Evolutionary conservation across 2,888 invertebrate species (phyloP).

Genomic region (Melieria omissa): DNA sequence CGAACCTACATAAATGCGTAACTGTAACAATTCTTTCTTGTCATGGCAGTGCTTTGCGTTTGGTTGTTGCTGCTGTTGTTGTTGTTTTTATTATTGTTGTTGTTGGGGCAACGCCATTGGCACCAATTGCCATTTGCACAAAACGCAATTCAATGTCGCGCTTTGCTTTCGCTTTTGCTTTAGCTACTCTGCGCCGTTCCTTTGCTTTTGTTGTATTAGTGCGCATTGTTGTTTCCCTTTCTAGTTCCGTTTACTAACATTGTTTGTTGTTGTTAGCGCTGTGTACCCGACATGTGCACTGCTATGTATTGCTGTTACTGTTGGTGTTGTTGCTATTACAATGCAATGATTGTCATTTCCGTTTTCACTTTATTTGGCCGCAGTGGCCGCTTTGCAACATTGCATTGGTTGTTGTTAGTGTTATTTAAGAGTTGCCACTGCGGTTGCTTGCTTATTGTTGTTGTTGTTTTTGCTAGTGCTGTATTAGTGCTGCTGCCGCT

Average conservation of each 20-base stretch:
- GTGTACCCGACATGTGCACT: constrained; percentile 1
- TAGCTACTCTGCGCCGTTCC: too few species aligned
- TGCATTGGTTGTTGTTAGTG: not conserved
- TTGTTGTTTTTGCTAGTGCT: not conserved
- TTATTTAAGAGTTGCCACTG: constrained; percentile 29
- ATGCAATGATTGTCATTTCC: constrained; percentile 38
- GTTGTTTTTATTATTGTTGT: too few species aligned
- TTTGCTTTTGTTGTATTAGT: too few species aligned
- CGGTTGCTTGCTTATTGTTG: constrained; percentile 31
- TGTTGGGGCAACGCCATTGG: not conserved
- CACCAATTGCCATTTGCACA: constrained; percentile 3
- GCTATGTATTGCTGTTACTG: constrained; percentile 12
- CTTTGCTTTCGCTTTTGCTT: constrained; percentile 11
- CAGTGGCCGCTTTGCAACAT: too few species aligned
- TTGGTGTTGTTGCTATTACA: constrained; percentile 17
- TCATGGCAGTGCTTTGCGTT: too few species aligned
- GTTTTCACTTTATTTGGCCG: constrained; percentile 23
- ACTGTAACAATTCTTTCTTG: too few species aligned
- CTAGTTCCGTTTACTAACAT: too few species aligned
- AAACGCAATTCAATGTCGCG: not conserved
- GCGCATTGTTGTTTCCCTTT: too few species aligned
- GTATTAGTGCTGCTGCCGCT: too few species aligned
- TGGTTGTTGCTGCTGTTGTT: too few species aligned
- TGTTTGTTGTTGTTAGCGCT: not conserved
- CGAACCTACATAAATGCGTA: too few species aligned